Evolutionary conservation across 2,888 invertebrate genomes (phyloP).

Genomic region (Drosophila greeni): DNA sequence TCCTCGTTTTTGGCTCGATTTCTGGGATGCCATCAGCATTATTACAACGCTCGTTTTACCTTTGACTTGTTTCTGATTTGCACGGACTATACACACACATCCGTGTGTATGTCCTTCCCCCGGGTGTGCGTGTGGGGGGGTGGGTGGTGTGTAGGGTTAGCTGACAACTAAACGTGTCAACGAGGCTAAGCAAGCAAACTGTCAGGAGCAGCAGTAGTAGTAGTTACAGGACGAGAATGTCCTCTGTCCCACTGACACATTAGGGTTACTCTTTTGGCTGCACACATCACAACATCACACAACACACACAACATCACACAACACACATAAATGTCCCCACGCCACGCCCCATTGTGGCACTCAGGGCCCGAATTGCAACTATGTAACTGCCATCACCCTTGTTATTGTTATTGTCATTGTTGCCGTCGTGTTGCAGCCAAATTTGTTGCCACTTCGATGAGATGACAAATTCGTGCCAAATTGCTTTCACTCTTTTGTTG

Average conservation of each 20-base stretch:
- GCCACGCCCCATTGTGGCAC: neutral
- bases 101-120: slow-evolving; percentile 10
- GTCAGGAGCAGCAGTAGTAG: slow-evolving; percentile 36
- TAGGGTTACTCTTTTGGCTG: slow-evolving; percentile 60
- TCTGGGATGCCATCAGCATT: slow-evolving; percentile 47
- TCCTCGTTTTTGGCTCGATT: slow-evolving; percentile 37
- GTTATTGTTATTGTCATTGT: slow-evolving; percentile 38
- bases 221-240: slow-evolving; percentile 10
- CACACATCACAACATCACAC: slow-evolving; percentile 30
- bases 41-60: slow-evolving; percentile 50
- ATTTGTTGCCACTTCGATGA: slow-evolving; percentile 66
- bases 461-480: slow-evolving; percentile 70
- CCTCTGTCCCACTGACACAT: slow-evolving; percentile 62
- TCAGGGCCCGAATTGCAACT: slow-evolving; percentile 32
- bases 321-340: slow-evolving; percentile 38
- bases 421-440: slow-evolving; percentile 46
- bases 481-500: slow-evolving; percentile 49
- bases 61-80: slow-evolving; percentile 69
- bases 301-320: slow-evolving; percentile 33
- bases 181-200: slow-evolving; percentile 66
- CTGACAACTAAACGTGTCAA: slow-evolving; percentile 68
- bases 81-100: slow-evolving; percentile 25
- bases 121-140: slow-evolving; percentile 4
- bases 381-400: slow-evolving; percentile 42
- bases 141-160: slow-evolving; percentile 42